Percentiles rank a stretch among this genome's conserved stretches.
phyloP scores from a whole-genome alignment of 2,113 vertebrate genomes.

The Hylia prasina region DNA sequence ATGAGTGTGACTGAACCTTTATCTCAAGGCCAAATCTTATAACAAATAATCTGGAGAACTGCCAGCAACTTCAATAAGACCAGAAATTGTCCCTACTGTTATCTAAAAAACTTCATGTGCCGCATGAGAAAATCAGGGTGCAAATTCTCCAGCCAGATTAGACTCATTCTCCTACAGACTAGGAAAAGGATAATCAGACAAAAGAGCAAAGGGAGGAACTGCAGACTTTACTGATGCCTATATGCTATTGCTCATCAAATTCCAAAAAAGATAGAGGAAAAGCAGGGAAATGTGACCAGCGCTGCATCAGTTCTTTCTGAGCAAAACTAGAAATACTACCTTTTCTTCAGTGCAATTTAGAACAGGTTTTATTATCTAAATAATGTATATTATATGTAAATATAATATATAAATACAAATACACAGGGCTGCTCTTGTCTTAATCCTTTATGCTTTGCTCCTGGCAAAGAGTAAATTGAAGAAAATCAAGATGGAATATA shows the following conservation, averaged over 20 bases:
- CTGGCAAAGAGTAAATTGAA: neutral
- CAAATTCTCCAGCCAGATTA: conserved; percentile 15
- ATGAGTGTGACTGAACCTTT: conserved; percentile 55
- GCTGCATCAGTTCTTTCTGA: neutral
- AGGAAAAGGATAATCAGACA: neutral
- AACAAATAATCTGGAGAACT: conserved; percentile 42
- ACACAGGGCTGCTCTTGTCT: neutral
- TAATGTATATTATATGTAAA: neutral
- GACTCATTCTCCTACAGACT: neutral
- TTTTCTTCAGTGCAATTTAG: neutral
- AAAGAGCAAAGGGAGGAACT: neutral
- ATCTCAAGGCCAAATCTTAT: conserved; percentile 50
- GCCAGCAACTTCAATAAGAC: conserved; percentile 35
- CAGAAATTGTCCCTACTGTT: conserved; percentile 24
- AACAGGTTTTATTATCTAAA: neutral
- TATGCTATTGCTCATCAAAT: neutral
- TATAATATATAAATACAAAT: neutral
- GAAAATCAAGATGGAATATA: neutral
- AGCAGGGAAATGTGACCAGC: neutral
- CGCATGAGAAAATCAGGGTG: conserved; percentile 12
- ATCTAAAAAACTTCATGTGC: conserved; percentile 25
- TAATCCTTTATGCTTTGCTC: neutral
- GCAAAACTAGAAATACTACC: neutral
- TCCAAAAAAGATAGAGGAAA: neutral
- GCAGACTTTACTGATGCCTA: neutral